Evolutionary conservation across 2,797 vertebrate genomes (phyloP), one percentile per base, ranked within the genome.

Genomic region (Buceros bicornis): DNA sequence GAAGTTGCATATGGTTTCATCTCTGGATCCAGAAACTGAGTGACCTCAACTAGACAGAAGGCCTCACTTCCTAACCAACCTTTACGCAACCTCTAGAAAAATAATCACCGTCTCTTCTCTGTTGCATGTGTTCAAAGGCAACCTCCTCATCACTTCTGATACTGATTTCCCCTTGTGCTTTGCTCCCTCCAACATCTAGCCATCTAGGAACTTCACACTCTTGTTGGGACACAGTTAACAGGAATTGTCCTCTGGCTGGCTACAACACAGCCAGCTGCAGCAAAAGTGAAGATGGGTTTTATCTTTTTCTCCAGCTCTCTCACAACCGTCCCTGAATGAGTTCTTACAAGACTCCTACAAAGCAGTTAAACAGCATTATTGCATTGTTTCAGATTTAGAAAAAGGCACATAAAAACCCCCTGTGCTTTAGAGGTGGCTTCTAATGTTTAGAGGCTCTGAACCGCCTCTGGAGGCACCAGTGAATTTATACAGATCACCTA

Each of bases 331-430:
- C 62, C 8, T 31, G 54, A 79, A 45, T 12, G 40, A 62, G 14
- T 69, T 81, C 58, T 86, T 61, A 2, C 4, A 91, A 69, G 48
- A 76, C 10, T 89, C 35, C 56, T 76, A 69, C 54, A 62, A 54
- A 47, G 50, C 26, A 65, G 45, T 65, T 87, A 83, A 78, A 64
- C 11, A 58, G 45, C 31, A 71, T 78, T 58, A 91, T 19, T 70
- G 33, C n/a, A 62, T 53, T 86, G 37, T n/a, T 89, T 91, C 62
- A 60, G 82, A 56, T 89, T 67, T 80, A 83, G 80, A 42, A 93
- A 82, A 78, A 67, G 43, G 22, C 8, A 21, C 2, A 3, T n/a
- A 72, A 72, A 94, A 90, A 67, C 10, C 0, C 8, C 10, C 31
- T 50, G 16, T 21, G 18, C 43, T 89, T 94, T 58, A 90, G 53